Percentiles rank a stretch among this genome's conserved stretches.
These are phyloP conservation scores for Ceriagrion tenellum DNA, from an alignment of 2,888 invertebrate species.

Conservation along the genomic window DNA sequence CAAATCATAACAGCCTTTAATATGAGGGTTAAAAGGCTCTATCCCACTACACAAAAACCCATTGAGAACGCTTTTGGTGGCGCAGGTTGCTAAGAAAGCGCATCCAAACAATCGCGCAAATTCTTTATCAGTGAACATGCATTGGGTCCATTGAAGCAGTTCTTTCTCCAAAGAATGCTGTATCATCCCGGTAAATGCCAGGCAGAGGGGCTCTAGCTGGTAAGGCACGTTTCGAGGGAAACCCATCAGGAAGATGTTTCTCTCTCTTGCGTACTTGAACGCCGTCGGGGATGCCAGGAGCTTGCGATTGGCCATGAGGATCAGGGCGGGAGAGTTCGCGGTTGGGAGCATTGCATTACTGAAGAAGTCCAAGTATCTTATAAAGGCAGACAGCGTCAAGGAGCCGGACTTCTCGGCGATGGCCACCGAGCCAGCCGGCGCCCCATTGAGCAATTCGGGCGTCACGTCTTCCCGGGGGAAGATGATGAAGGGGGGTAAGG, in stretches of 20 bases:
- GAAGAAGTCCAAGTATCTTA: background rate
- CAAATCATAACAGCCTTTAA: background rate
- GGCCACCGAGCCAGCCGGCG: background rate
- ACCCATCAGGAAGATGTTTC: background rate
- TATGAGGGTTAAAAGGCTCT: background rate
- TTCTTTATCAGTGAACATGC: background rate
- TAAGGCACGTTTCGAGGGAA: background rate
- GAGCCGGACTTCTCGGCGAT: background rate
- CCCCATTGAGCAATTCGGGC: background rate
- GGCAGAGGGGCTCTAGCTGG: background rate
- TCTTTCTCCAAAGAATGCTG: background rate
- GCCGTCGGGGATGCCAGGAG: background rate
- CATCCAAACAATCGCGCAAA: background rate
- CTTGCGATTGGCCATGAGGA: background rate
- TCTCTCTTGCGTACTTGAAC: background rate
- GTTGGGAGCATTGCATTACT: background rate
- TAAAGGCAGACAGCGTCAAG: background rate
- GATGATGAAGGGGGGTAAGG: background rate
- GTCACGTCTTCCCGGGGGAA: background rate
- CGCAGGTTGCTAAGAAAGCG: background rate
- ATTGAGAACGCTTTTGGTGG: background rate
- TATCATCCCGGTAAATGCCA: background rate
- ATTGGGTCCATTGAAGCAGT: background rate
- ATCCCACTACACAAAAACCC: background rate
- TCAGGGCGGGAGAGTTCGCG: background rate